Percentiles rank a stretch among this genome's conserved stretches.
Conservation (phyloP, 2,113 vertebrate genomes). For the Callocephalon fimbriatum region DNA sequence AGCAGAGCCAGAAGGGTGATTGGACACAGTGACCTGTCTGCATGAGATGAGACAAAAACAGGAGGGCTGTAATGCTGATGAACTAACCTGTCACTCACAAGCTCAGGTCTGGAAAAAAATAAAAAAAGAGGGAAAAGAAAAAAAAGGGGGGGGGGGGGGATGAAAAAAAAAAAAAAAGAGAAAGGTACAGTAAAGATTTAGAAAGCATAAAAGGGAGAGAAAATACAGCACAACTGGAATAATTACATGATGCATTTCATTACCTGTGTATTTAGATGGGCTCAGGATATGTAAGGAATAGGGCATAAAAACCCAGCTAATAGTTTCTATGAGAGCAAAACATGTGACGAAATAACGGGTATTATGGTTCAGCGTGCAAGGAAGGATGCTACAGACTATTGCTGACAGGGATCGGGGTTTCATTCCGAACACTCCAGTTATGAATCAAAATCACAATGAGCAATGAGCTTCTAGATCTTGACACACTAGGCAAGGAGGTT, state of each 20-base stretch:
- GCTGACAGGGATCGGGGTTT: conserved; percentile 55
- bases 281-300: not conserved
- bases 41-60: conserved; percentile 77
- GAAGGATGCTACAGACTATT: conserved; percentile 25
- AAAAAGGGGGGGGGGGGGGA: not conserved
- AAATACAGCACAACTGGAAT: not conserved
- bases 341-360: not conserved
- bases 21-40: conserved; percentile 78
- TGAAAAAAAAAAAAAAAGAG: not conserved
- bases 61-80: conserved; percentile 79
- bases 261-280: not conserved
- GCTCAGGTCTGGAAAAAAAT: conserved; percentile 42
- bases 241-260: not conserved
- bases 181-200: not conserved
- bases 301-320: conserved; percentile 9
- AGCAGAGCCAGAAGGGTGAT: conserved; percentile 72
- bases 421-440: conserved; percentile 64
- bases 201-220: not conserved
- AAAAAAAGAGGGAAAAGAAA: not conserved
- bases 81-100: conserved; percentile 82
- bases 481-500: conserved; percentile 46
- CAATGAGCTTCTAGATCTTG: conserved; percentile 70
- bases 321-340: conserved; percentile 5
- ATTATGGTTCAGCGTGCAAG: not conserved
- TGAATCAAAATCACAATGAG: conserved; percentile 72